phyloP scores from a whole-genome alignment of 92 coral and sea anemone genomes.

The Nematostella vectensis region DNA sequence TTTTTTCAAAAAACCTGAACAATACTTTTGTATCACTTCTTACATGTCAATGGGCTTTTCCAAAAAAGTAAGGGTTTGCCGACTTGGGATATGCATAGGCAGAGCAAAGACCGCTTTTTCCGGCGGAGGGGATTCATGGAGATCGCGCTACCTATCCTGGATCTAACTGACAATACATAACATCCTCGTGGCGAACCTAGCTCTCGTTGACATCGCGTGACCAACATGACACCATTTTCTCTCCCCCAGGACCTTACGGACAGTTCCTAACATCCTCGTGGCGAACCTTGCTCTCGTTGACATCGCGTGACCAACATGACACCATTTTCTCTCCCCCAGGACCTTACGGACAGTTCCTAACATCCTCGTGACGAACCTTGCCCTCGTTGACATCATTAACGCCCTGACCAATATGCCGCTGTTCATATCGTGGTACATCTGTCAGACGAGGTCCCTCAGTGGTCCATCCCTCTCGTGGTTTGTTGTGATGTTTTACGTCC shows the following conservation, averaged over 20 bases:
- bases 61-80: too few relatives aligned
- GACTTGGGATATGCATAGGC: too few relatives aligned
- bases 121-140: too few relatives aligned
- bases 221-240: constrained; percentile 67
- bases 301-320: constrained; percentile 66
- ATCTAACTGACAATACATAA: constrained; percentile 69
- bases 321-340: constrained; percentile 26
- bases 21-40: too few relatives aligned
- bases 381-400: constrained; percentile 61
- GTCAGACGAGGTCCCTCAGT: constrained; percentile 39
- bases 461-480: constrained; percentile 61
- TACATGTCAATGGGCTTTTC: too few relatives aligned
- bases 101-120: too few relatives aligned
- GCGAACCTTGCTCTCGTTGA: constrained; percentile 66
- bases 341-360: constrained; percentile 75
- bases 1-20: too few relatives aligned
- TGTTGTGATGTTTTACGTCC: constrained; percentile 44
- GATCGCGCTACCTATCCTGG: too few relatives aligned
- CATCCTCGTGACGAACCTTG: constrained; percentile 61
- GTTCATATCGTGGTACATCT: constrained; percentile 65
- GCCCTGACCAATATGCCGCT: constrained; percentile 68
- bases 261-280: constrained; percentile 72
- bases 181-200: constrained; percentile 62
- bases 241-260: constrained; percentile 44
- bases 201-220: constrained; percentile 55